Conservation (phyloP, 2,797 vertebrate genomes). For the Xenops minutus region DNA sequence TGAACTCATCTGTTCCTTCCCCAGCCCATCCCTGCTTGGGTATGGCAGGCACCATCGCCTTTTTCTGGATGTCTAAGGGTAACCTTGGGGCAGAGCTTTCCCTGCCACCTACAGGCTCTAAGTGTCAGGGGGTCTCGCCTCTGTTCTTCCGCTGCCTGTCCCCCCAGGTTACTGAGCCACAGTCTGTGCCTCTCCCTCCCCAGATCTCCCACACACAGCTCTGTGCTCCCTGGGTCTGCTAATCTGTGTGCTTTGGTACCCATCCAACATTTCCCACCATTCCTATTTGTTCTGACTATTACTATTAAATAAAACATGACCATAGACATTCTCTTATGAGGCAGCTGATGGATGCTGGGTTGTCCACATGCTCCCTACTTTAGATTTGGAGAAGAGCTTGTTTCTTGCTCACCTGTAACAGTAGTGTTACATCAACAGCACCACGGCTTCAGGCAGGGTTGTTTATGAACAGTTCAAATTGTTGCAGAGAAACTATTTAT, state of each 20-base stretch:
- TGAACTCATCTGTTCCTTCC: not conserved
- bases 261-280: not conserved
- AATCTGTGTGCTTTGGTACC: not conserved
- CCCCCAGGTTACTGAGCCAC: not conserved
- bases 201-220: not conserved
- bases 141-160: not conserved
- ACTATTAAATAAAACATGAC: not conserved
- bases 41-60: not conserved
- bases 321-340: not conserved
- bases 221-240: not conserved
- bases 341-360: fast-evolving
- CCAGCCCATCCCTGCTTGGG: not conserved
- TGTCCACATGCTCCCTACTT: not conserved
- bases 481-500: not conserved
- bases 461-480: not conserved
- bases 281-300: not conserved
- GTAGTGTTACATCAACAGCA: not conserved
- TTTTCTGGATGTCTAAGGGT: not conserved
- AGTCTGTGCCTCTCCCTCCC: not conserved
- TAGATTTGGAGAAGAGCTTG: not conserved
- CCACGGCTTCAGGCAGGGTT: not conserved
- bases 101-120: fast-evolving
- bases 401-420: not conserved
- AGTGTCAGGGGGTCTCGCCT: not conserved
- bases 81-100: not conserved